Evolutionary conservation across 2,797 vertebrate genomes (phyloP), one percentile per base, ranked within the genome.

Genomic region (Galaxias olidus): DNA sequence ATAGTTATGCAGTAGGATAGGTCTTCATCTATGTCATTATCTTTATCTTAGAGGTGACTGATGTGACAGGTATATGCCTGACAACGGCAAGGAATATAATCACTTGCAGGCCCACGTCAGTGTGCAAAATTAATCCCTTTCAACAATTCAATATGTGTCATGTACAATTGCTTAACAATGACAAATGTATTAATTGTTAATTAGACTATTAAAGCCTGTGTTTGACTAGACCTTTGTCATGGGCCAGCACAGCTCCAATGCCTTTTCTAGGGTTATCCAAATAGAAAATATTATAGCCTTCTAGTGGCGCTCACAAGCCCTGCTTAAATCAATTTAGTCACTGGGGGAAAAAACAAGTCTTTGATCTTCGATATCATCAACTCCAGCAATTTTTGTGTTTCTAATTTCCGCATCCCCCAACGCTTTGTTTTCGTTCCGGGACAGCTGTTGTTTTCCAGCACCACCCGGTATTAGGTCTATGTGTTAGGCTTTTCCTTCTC

Each of bases 301-400:
- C 77, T 79, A 79, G 73, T 83, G 76, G 74, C 57, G 74, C 76
- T 81, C 83, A 80, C 86, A 83, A 86, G 78, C 80, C 77, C 77
- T 75, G 72, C 83, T 91, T 86, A 84, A 90, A 89, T 88, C 81
- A 73, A 78, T 86, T 83, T 75, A 76, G 71, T 80, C 83, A 76
- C 69, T 86, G 68, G 59, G 69, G 64, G 72, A 65, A 61, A 60
- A 59, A 66, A 71, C 12, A n/a, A 48, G 65, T 76, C 89, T 92
- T 93, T 93, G 90, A 91, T 91, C 89, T 76, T 72, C 72, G 78
- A 86, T 87, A 90, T 90, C 87, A 91, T 91, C 88, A 90, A 87
- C 80, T 87, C 85, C 90, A 92, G 91, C 83, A 84, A 79, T 87
- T 88, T 68, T 88, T 84, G 84, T 90, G 89, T 92, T 93, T 92